Conservation (phyloP, 2,113 vertebrate species). For the Corythaeola cristata region DNA sequence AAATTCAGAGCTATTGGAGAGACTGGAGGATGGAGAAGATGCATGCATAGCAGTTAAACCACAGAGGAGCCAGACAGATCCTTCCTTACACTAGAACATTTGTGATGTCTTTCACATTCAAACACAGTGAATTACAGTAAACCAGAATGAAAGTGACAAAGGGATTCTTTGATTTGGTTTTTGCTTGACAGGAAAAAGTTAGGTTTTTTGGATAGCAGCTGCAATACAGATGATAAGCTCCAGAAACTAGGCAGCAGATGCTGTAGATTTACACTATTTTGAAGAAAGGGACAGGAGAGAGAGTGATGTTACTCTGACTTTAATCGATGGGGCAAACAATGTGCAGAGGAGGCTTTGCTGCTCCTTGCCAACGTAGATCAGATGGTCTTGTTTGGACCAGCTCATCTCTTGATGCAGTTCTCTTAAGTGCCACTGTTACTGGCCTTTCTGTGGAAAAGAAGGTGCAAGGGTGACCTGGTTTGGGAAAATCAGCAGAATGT, state of each 20-base stretch:
- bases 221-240: neutral
- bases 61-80: slow-evolving; percentile 4
- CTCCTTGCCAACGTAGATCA: neutral
- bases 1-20: neutral
- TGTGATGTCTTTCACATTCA: neutral
- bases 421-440: neutral
- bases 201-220: neutral
- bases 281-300: neutral
- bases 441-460: neutral
- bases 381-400: neutral
- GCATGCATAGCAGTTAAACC: neutral
- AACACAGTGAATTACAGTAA: neutral
- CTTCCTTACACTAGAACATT: neutral
- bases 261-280: neutral
- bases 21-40: neutral
- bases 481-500: neutral
- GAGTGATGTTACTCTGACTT: neutral
- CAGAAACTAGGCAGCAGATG: neutral
- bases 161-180: neutral
- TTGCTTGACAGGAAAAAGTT: neutral
- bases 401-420: neutral
- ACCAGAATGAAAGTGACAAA: neutral
- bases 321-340: neutral
- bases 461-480: neutral
- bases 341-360: neutral